phyloP scores from a whole-genome alignment of 2,797 vertebrate species.

The Acrossocheilus fasciatus region DNA sequence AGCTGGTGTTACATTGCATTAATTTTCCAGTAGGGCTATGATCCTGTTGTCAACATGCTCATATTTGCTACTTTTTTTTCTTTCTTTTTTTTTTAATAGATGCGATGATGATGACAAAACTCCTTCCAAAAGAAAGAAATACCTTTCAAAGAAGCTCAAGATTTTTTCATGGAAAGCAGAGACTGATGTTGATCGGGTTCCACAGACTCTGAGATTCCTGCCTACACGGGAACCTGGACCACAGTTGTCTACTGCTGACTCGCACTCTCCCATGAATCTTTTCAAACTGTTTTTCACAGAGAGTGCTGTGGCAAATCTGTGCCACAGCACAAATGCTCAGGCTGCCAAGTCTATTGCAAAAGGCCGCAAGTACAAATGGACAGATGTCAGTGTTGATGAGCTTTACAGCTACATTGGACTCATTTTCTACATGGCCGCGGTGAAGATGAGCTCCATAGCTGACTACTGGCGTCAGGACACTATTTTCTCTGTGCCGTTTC shows the following conservation, averaged over 20 bases:
- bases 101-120: not conserved
- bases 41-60: not conserved
- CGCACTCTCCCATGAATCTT: constrained; percentile 11
- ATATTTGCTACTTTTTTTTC: too few relatives aligned
- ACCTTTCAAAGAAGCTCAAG: not conserved
- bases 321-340: constrained; percentile 47
- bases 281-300: constrained; percentile 47
- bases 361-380: constrained; percentile 27
- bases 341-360: constrained; percentile 33
- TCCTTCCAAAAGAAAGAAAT: not conserved
- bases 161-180: not conserved
- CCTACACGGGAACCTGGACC: constrained; percentile 25
- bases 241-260: not conserved
- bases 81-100: not conserved
- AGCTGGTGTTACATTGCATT: not conserved
- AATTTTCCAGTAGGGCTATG: not conserved
- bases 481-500: constrained; percentile 17
- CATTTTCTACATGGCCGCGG: constrained; percentile 22
- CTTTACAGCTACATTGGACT: constrained; percentile 21
- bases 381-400: constrained; percentile 6
- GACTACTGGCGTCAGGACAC: constrained; percentile 42
- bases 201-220: constrained; percentile 14
- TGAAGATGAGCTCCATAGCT: constrained; percentile 21
- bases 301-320: constrained; percentile 1
- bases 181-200: not conserved